Evolutionary conservation across 2,797 vertebrate genomes (phyloP).

Genomic region (Pipistrellus pygmaeus): DNA sequence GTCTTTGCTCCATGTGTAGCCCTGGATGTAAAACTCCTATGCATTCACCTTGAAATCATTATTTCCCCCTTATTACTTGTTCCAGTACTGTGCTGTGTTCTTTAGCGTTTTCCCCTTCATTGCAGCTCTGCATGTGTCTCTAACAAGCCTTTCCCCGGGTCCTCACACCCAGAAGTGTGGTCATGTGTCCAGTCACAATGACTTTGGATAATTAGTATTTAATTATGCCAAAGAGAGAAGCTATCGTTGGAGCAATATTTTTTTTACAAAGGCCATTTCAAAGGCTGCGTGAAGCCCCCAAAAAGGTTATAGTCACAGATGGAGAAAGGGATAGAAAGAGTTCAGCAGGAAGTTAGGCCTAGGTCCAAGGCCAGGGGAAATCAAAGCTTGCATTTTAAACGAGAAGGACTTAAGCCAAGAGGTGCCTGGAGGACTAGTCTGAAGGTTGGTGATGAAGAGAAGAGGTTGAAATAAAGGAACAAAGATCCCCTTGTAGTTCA

Average conservation of each 20-base stretch:
- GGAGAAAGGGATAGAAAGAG: background rate
- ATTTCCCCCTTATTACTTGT: background rate
- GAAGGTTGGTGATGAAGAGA: slow-evolving; percentile 7
- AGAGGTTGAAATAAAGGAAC: slow-evolving; percentile 38
- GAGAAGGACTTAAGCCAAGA: slow-evolving; percentile 13
- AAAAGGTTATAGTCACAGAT: background rate
- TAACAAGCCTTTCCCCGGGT: background rate
- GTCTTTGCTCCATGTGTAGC: background rate
- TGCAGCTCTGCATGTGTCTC: background rate
- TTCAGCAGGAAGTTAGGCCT: slow-evolving; percentile 47
- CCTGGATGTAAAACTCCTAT: background rate
- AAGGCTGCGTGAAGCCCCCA: background rate
- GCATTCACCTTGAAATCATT: background rate
- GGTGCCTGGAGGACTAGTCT: background rate
- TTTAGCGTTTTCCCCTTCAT: background rate
- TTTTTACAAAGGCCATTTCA: background rate
- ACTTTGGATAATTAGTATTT: background rate
- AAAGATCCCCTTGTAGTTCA: slow-evolving; percentile 24
- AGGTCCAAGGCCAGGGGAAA: slow-evolving; percentile 46
- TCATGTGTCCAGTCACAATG: background rate
- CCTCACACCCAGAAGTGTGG: background rate
- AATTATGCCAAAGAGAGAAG: background rate
- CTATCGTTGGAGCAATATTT: background rate
- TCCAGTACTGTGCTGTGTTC: background rate
- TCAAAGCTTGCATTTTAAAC: slow-evolving; percentile 50